phyloP scores from a whole-genome alignment of 1,140 invertebrate genomes.

The Eueides isabella region DNA sequence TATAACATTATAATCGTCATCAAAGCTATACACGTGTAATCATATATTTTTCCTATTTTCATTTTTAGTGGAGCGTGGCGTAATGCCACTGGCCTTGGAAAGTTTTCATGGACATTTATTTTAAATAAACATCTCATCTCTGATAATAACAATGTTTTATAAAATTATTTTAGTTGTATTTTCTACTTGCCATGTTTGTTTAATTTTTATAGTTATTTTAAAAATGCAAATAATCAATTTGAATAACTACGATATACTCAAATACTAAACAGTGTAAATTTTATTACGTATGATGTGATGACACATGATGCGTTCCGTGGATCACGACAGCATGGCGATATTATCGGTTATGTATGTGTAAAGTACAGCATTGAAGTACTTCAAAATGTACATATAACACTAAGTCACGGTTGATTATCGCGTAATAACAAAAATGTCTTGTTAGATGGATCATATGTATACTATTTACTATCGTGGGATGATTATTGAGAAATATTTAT shows the following conservation, averaged over 20 bases:
- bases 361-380: not conserved
- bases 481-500: conserved; percentile 32
- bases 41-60: conserved; percentile 41
- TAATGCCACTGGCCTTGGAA: conserved; percentile 41
- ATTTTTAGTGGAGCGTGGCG: conserved; percentile 31
- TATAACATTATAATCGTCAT: not conserved
- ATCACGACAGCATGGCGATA: not conserved
- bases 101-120: conserved; percentile 47
- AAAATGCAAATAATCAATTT: not conserved
- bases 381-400: too few species aligned
- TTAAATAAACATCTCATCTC: conserved; percentile 48
- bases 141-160: conserved; percentile 42
- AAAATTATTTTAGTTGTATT: not conserved
- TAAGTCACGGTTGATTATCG: not conserved
- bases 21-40: conserved; percentile 21
- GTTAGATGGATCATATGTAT: not conserved
- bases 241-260: too few species aligned
- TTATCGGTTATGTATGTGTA: not conserved
- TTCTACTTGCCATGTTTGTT: not conserved
- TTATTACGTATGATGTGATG: not conserved
- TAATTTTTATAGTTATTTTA: not conserved
- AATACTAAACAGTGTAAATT: not conserved
- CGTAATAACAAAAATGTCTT: not conserved
- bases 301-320: not conserved
- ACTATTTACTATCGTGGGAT: conserved; percentile 29